A percentile compares a stretch with the other conserved stretches of the same genome.
Conservation (phyloP, 1,140 invertebrate genomes). For the Cydia amplana region DNA sequence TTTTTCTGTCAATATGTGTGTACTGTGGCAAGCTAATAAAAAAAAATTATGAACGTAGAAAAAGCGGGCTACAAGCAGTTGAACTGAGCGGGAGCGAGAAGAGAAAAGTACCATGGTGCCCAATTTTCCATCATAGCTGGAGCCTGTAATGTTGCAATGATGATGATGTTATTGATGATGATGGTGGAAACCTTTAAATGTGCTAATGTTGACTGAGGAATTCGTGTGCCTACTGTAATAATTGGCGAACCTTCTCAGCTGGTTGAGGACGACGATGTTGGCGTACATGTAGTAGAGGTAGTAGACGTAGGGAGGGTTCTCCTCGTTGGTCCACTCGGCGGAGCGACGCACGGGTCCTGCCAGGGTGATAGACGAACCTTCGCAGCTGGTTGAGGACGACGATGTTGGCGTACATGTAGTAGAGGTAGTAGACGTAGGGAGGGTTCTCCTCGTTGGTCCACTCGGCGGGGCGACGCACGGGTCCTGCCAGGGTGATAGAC, state of each 20-base stretch:
- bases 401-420: slow-evolving; percentile 99
- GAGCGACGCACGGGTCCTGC: slow-evolving; percentile 79
- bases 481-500: slow-evolving; percentile 35
- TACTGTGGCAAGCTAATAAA: too few species aligned
- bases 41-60: too few species aligned
- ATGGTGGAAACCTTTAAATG: too few species aligned
- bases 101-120: too few species aligned
- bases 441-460: slow-evolving; percentile 98
- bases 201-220: neutral
- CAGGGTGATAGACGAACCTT: slow-evolving; percentile 80
- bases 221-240: neutral
- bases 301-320: slow-evolving; percentile 99
- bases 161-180: too few species aligned
- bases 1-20: too few species aligned
- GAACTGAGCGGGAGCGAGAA: too few species aligned
- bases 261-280: slow-evolving; percentile 96
- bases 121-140: too few species aligned
- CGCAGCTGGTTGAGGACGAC: slow-evolving; percentile 95
- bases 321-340: slow-evolving; percentile 90
- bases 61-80: too few species aligned
- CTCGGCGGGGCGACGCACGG: slow-evolving; percentile 83
- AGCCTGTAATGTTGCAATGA: too few species aligned
- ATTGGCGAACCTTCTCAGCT: slow-evolving; percentile 86
- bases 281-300: slow-evolving; percentile 99
- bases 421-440: slow-evolving; percentile 98